Percentiles rank a stretch among this genome's conserved stretches.
phyloP scores from a whole-genome alignment of 1,140 invertebrate genomes.

The Pseudachorutes palmiensis region DNA sequence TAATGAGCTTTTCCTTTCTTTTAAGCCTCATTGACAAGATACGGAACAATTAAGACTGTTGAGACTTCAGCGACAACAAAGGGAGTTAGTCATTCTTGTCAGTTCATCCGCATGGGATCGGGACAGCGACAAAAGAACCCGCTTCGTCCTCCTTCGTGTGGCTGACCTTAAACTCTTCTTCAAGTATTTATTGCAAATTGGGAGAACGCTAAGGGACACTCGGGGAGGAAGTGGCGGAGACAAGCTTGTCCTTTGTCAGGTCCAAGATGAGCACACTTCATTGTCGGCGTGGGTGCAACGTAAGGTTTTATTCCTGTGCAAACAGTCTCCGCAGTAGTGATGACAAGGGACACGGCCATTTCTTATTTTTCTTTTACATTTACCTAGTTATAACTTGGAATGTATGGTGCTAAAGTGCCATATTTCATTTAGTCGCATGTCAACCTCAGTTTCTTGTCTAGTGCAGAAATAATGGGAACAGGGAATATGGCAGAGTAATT shows the following conservation, averaged over 20 bases:
- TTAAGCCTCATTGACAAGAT: not conserved
- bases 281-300: no score
- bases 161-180: slow-evolving; percentile 5
- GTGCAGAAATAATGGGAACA: no score
- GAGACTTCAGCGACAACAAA: not conserved
- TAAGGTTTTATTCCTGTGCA: no score
- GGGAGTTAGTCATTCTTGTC: not conserved
- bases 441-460: no score
- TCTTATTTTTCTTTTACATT: no score
- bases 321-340: no score
- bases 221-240: not conserved
- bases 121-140: not conserved
- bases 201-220: not conserved
- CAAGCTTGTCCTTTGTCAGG: not conserved
- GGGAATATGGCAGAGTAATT: no score
- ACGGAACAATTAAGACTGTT: not conserved
- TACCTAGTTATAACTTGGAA: no score
- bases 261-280: no score
- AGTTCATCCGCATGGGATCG: not conserved
- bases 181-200: slow-evolving; percentile 4
- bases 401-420: no score
- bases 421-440: no score
- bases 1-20: slow-evolving; percentile 2
- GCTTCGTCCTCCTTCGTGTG: not conserved
- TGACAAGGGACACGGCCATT: no score